These are phyloP conservation scores for Urocitellus parryii DNA, from an alignment of 2,113 vertebrate genomes.

Conservation along the genomic window DNA sequence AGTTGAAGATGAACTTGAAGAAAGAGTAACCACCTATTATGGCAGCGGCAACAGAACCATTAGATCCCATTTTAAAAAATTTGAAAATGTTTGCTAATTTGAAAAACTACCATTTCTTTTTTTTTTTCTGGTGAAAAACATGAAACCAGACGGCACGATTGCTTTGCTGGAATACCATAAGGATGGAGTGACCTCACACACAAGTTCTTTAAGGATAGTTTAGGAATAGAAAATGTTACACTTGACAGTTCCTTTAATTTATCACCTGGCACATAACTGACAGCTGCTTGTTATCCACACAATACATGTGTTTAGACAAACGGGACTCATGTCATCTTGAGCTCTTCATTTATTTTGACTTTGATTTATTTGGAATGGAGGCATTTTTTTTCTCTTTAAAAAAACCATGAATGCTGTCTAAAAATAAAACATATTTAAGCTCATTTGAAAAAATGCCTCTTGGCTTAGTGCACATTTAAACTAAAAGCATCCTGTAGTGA, in stretches of 20 bases:
- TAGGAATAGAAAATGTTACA: neutral
- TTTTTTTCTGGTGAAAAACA: neutral
- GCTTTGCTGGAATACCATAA: neutral
- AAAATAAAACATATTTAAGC: slow-evolving; percentile 78
- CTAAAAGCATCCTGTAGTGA: slow-evolving; percentile 53
- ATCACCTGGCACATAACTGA: slow-evolving; percentile 80
- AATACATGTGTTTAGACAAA: slow-evolving; percentile 82
- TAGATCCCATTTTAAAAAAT: neutral
- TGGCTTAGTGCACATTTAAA: slow-evolving; percentile 66
- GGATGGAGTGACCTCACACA: neutral
- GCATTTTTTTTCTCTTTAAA: slow-evolving; percentile 73
- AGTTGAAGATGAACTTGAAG: neutral
- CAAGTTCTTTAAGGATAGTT: neutral
- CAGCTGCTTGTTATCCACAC: slow-evolving; percentile 85
- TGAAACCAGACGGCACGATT: neutral
- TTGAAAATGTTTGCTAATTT: neutral
- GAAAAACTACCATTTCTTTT: neutral
- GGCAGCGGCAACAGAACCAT: neutral
- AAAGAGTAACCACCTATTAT: neutral
- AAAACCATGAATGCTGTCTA: slow-evolving; percentile 84
- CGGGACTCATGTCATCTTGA: slow-evolving; percentile 22
- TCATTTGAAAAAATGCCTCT: slow-evolving; percentile 78
- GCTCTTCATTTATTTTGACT: slow-evolving; percentile 86
- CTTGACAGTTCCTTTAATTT: neutral
- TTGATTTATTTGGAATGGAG: slow-evolving; percentile 85